A percentile compares a stretch with the other conserved stretches of the same genome.
Evolutionary conservation across 2,888 invertebrate species (phyloP).

Genomic region (Hypselothyrea guttata): DNA sequence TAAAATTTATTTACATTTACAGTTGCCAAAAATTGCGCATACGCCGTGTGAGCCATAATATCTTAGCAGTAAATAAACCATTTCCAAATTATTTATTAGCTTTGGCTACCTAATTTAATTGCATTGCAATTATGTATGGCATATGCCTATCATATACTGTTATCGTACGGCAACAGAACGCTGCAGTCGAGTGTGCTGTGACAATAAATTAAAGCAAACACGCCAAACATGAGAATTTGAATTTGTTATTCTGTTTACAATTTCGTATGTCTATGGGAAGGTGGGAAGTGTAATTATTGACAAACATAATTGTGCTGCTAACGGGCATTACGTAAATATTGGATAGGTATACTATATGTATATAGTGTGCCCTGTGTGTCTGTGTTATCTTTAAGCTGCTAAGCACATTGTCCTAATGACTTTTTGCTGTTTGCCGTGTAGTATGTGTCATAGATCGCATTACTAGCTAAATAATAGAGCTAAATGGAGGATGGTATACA

Average conservation of each 20-base stretch:
- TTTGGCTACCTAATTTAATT: conserved; percentile 1
- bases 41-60: too few relatives aligned
- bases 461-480: conserved; percentile 44
- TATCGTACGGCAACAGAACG: too few relatives aligned
- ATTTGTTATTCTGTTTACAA: too few relatives aligned
- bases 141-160: too few relatives aligned
- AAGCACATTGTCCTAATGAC: conserved; percentile 35
- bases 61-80: neutral
- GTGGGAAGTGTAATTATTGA: conserved; percentile 49
- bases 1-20: too few relatives aligned
- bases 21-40: too few relatives aligned
- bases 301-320: conserved; percentile 40
- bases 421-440: conserved; percentile 23
- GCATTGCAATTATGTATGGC: neutral
- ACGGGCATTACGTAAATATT: conserved; percentile 25
- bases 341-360: neutral
- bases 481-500: neutral
- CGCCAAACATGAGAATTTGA: too few relatives aligned
- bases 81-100: conserved; percentile 6
- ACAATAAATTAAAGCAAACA: too few relatives aligned
- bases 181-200: too few relatives aligned
- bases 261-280: too few relatives aligned
- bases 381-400: conserved; percentile 29
- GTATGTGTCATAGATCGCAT: conserved; percentile 41
- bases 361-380: neutral